Conservation (phyloP, 2,797 vertebrate genomes). For the Esox lucius region DNA sequence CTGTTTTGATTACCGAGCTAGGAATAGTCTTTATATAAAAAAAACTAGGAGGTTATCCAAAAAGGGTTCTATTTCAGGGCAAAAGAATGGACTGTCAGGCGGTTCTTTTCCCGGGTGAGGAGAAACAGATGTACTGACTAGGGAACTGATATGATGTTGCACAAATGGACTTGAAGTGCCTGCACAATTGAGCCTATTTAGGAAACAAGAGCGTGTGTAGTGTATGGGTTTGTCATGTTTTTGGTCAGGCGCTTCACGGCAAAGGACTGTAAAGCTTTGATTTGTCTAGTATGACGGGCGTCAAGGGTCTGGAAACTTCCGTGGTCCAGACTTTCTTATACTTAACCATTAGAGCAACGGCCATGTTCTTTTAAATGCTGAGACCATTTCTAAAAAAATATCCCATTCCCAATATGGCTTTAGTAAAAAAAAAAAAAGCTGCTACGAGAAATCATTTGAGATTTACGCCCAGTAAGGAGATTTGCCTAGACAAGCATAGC, state of each 20-base stretch:
- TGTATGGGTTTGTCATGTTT: conserved; percentile 35
- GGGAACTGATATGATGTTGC: conserved; percentile 58
- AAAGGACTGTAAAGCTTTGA: conserved; percentile 57
- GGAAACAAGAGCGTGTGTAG: conserved; percentile 43
- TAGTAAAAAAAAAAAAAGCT: not conserved
- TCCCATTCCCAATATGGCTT: not conserved
- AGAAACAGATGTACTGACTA: conserved; percentile 71
- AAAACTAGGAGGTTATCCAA: conserved; percentile 47
- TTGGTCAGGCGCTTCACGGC: conserved; percentile 50
- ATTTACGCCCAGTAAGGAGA: not conserved
- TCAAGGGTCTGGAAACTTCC: conserved; percentile 40
- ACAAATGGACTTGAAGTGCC: conserved; percentile 62
- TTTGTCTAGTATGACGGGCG: conserved; percentile 32
- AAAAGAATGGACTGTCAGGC: conserved; percentile 46
- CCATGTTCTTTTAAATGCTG: conserved; percentile 30
- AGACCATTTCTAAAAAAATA: not conserved
- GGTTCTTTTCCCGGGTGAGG: conserved; percentile 50
- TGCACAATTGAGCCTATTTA: conserved; percentile 65
- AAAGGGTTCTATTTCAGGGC: conserved; percentile 41
- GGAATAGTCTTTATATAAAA: conserved; percentile 59
- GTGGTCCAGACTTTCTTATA: conserved; percentile 34
- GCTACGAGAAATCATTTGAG: too few species aligned
- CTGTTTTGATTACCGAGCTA: conserved; percentile 67
- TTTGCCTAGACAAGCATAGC: not conserved
- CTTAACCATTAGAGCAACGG: conserved; percentile 36